These are phyloP conservation scores for Leptopilina clavipes DNA, from an alignment of 1,140 invertebrate genomes.

Conservation along the genomic window DNA sequence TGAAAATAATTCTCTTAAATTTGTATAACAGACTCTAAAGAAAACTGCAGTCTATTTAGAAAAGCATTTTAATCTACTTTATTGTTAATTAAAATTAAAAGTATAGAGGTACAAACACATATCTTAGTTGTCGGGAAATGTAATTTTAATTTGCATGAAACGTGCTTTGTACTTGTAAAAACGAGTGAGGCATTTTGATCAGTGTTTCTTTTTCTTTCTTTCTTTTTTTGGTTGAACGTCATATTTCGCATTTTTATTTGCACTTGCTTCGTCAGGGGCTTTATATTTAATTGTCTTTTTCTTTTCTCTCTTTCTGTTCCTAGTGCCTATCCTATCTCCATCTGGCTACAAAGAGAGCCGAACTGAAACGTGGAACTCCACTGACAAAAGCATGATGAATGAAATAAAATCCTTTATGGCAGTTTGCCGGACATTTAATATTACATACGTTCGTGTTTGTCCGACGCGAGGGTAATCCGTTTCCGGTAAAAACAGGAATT, in stretches of 20 bases:
- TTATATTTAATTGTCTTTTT: slow-evolving; percentile 32
- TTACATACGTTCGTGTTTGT: slow-evolving; percentile 40
- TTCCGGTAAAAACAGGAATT: slow-evolving; percentile 51
- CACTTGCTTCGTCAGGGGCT: slow-evolving; percentile 4
- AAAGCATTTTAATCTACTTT: too few species aligned
- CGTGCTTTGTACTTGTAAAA: slow-evolving; percentile 15
- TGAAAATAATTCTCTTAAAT: too few species aligned
- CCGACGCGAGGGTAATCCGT: slow-evolving; percentile 38
- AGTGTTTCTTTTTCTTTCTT: slow-evolving; percentile 7
- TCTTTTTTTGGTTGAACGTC: slow-evolving; percentile 4
- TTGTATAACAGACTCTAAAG: too few species aligned
- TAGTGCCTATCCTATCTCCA: slow-evolving; percentile 22
- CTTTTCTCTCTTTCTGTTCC: slow-evolving; percentile 3
- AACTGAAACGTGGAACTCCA: not conserved
- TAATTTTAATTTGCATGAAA: slow-evolving; percentile 17
- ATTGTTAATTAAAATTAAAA: too few species aligned
- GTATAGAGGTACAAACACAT: not conserved
- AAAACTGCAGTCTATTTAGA: too few species aligned
- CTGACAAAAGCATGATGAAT: slow-evolving; percentile 44
- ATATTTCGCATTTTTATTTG: slow-evolving; percentile 24
- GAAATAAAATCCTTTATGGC: slow-evolving; percentile 48
- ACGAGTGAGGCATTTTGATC: not conserved
- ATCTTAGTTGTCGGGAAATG: not conserved
- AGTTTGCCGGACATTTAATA: slow-evolving; percentile 52
- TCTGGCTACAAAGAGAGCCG: slow-evolving; percentile 5